Percentiles rank a stretch among this genome's conserved stretches.
Evolutionary conservation across 2,888 invertebrate genomes (phyloP).

Genomic region (Leucania comma): DNA sequence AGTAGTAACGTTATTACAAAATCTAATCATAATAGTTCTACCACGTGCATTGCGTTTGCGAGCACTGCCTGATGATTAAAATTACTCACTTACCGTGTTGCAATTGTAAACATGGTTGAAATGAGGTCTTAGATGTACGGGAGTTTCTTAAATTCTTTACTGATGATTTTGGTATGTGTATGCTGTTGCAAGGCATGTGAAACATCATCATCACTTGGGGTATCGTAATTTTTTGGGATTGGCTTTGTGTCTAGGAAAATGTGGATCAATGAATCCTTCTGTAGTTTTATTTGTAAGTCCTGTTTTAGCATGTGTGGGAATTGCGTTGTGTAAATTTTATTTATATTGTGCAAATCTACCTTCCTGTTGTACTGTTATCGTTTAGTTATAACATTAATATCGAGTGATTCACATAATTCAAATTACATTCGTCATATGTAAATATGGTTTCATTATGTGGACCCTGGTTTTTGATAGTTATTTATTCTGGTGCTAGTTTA

Average conservation of each 20-base stretch:
- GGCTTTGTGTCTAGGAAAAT: not conserved
- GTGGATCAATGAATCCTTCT: not conserved
- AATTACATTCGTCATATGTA: not conserved
- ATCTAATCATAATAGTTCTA: slow-evolving; percentile 31
- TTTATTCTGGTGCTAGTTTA: not conserved
- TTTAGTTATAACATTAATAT: not conserved
- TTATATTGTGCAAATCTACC: not conserved
- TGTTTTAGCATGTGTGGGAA: not conserved
- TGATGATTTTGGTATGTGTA: not conserved
- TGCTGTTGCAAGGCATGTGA: not conserved
- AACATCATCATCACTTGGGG: not conserved
- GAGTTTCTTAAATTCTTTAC: slow-evolving; percentile 1
- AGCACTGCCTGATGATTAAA: slow-evolving; percentile 47
- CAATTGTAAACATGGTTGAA: slow-evolving; percentile 50
- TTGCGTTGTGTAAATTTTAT: not conserved
- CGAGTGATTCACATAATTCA: slow-evolving; percentile 1
- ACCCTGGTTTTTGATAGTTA: not conserved
- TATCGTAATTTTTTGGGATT: not conserved
- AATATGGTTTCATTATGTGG: not conserved
- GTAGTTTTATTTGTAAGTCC: not conserved
- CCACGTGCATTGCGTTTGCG: slow-evolving; percentile 50
- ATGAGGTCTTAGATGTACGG: slow-evolving; percentile 24
- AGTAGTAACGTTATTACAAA: slow-evolving; percentile 50
- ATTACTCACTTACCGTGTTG: slow-evolving; percentile 51
- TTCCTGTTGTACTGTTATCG: not conserved